Base-by-base conservation (phyloP, 2,797 vertebrate species). In the Mus caroli region DNA sequence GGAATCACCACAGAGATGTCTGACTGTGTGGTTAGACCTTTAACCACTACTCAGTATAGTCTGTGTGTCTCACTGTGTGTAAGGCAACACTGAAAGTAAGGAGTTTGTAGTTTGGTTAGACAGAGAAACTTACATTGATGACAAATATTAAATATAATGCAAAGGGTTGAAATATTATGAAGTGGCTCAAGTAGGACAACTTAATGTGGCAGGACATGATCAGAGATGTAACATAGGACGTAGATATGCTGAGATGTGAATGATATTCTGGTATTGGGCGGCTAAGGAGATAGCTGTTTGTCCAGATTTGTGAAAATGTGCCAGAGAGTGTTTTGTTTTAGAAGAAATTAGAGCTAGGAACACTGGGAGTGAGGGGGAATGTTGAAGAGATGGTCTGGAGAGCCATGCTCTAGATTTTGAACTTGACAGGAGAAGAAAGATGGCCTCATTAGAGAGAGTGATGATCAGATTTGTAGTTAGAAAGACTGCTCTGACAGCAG, bases 41-140 rank as follows among this genome's bases (percentile, higher is more conserved):
- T 90, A 90, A 84, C 24, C 69, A 64, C 69, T 91, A 56, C 78
- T 92, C 64, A 76, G 10, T 93, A 62, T 1, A 73, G 85, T 95
- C 64, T 88, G 20, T 87, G 85, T 85, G 58, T 92, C 58, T 77
- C 3, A 12, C 86, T 77, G 14, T 77, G 64, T 54, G 1, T 85
- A 79, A 64, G 26, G 15, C 84, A 26, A 80, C n/a, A 78, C 7
- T 78, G 75, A 62, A 94, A 82, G 22, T 80, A 92, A 60, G 1
- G 20, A 50, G 31, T 78, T 94, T 86, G 56, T 94, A 90, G 73
- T 94, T 94, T 78, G 88, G 19, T 88, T 43, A 94, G 91, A 86
- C 22, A 69, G 71, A 75, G 71, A 75, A 84, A 88, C 64, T 64
- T 4, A 60, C 37, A 8, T 13, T 91, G 60, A 28, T 92, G 58